Evolutionary conservation across 2,113 vertebrate genomes (phyloP).

Genomic region (Phrynosoma platyrhinos): DNA sequence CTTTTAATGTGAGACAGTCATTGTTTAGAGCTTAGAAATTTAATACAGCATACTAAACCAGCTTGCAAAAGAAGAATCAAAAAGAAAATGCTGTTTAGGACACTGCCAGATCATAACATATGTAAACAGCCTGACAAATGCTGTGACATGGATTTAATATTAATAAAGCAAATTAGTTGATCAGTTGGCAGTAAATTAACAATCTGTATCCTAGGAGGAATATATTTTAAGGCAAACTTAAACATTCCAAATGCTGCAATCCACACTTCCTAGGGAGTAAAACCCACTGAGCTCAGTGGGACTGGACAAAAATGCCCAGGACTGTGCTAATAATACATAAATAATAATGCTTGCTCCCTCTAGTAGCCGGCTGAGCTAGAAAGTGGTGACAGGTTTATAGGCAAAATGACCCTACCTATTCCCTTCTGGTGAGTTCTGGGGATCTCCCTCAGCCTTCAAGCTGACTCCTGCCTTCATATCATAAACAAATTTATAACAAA

Average conservation of each 20-base stretch:
- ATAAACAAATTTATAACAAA: no score
- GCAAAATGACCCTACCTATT: not conserved
- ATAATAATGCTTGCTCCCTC: not conserved
- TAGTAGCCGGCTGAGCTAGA: not conserved
- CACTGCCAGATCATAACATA: not conserved
- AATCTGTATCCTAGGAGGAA: not conserved
- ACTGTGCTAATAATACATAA: no score
- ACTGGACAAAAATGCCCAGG: not conserved
- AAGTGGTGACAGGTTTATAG: not conserved
- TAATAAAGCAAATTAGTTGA: not conserved
- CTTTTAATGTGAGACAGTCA: constrained; percentile 21
- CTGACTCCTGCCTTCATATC: no score
- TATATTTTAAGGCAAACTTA: not conserved
- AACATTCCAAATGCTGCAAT: not conserved
- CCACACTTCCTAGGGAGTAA: not conserved
- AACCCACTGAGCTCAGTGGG: not conserved
- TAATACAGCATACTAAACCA: not conserved
- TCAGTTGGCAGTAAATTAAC: not conserved
- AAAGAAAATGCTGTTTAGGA: not conserved
- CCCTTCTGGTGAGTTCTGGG: no score
- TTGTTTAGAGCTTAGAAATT: constrained; percentile 31
- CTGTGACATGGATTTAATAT: not conserved
- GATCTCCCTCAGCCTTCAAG: no score
- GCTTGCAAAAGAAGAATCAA: not conserved
- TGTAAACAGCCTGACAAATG: not conserved